Base-by-base conservation (phyloP, 2,888 invertebrate genomes). In the Hydropsyche betteni region DNA sequence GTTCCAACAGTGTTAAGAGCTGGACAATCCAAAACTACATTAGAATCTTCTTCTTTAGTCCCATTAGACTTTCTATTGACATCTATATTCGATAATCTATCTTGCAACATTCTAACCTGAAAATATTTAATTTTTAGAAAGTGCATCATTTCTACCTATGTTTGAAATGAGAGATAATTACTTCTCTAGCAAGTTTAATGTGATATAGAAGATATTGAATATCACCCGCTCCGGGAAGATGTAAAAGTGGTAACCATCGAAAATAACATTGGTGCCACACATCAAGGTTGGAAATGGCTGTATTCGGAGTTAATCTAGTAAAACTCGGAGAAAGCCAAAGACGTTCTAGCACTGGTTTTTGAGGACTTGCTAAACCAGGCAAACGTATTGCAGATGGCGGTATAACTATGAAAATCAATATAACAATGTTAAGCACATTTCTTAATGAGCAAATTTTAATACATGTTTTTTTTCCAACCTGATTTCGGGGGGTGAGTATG, bases 191-290 rank as follows among this genome's bases (percentile, higher is more conserved):
- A 52, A 88, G 80, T 58, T 85, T 80, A 80, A 88, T 85, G 79
- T 87, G 85, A 80, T 86, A 87, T 73, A 90, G 81, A 80, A 88
- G 88, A 77, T 88, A 83, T 81, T 91, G 91, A 80, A 89, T 90
- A 79, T 83, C 84, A 0, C 94, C 94, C 12, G 94, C 92, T 79
- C 90, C 90, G 16, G 89, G 87, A 77, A 94, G 91, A 85, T 96
- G 95, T 5, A 96, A 88, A 24, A 94, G 91, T 24, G 93, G 91
- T 82, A 96, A 88, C 95, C 96, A 97, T 38, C 97, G 91, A 83
- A 94, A 93, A 86, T 95, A 97, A 86, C 96, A 96, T 84, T 94
- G 95, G 76, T 91, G 87, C 97, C 97, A 97, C 61, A 97, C 84
- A 78, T 92, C 91, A 80, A 93, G 83, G 74, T 87, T 87, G 4